Percentiles rank a stretch among this genome's conserved stretches.
These are phyloP conservation scores for Chrysogorgia sp. DNA, from an alignment of 92 coral and sea anemone genomes.

Conservation along the genomic window DNA sequence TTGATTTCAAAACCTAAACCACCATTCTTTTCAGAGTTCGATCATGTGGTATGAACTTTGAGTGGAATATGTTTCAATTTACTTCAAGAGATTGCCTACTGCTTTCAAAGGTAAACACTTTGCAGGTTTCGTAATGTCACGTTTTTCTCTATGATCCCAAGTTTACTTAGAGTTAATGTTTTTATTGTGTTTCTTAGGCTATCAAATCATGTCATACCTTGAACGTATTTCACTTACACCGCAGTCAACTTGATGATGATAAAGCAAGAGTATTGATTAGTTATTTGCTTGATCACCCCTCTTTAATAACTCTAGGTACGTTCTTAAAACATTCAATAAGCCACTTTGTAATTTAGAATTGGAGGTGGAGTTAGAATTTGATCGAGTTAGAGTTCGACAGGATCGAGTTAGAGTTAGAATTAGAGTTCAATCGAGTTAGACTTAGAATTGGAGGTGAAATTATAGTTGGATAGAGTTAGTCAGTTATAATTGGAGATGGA, in stretches of 20 bases:
- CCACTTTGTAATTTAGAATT: not conserved
- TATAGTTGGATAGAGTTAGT: no score
- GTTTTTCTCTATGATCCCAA: not conserved
- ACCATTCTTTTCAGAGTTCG: slow-evolving; percentile 67
- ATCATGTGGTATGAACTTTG: slow-evolving; percentile 99
- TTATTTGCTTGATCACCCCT: slow-evolving; percentile 89
- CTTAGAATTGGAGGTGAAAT: no score
- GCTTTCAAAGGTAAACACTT: slow-evolving; percentile 78
- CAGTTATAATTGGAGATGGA: no score
- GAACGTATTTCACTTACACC: slow-evolving; percentile 94
- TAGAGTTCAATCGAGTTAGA: no score
- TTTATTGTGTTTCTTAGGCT: slow-evolving; percentile 61
- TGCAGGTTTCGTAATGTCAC: not conserved
- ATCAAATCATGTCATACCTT: slow-evolving; percentile 88
- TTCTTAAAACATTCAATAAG: not conserved
- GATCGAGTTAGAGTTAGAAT: no score
- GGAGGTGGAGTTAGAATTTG: no score
- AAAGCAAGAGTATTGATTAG: slow-evolving; percentile 93
- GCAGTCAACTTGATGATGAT: slow-evolving; percentile 96
- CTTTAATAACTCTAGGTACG: slow-evolving; percentile 81
- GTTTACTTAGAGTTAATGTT: not conserved
- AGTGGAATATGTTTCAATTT: slow-evolving; percentile 93
- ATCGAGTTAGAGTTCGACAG: no score
- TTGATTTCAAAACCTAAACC: no score
- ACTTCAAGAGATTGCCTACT: slow-evolving; percentile 92